Conservation (phyloP, 2,797 vertebrate species). For the Apogon talboti region DNA sequence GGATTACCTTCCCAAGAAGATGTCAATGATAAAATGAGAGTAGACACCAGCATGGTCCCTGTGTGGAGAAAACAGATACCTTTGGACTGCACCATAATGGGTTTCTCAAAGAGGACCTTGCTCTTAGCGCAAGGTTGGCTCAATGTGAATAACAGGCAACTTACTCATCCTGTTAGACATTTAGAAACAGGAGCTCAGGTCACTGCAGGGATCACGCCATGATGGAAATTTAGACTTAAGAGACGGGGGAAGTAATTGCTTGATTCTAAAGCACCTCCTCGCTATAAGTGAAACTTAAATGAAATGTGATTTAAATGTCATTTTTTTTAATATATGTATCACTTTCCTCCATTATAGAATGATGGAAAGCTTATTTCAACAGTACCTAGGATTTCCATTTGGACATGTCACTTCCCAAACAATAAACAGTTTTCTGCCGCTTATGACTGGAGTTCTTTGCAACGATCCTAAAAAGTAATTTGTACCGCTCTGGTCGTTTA, state of each 20-base stretch:
- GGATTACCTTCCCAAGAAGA: slow-evolving; percentile 61
- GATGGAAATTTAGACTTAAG: slow-evolving; percentile 56
- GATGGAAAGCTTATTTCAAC: neutral
- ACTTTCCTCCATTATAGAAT: neutral
- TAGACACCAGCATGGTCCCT: slow-evolving; percentile 58
- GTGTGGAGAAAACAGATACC: slow-evolving; percentile 68
- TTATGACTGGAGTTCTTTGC: too few relatives aligned
- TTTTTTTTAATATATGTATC: neutral
- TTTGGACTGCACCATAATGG: slow-evolving; percentile 63
- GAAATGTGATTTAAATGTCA: slow-evolving; percentile 17
- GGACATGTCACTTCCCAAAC: too few relatives aligned
- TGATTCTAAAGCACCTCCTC: neutral
- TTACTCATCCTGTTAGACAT: slow-evolving; percentile 54
- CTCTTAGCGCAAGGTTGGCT: slow-evolving; percentile 62
- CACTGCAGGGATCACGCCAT: slow-evolving; percentile 44
- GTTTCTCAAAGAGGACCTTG: slow-evolving; percentile 55
- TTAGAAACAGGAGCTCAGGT: slow-evolving; percentile 62
- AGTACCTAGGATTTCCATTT: too few relatives aligned
- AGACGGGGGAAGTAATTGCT: slow-evolving; percentile 51
- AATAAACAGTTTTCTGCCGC: too few relatives aligned
- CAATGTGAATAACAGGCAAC: slow-evolving; percentile 66
- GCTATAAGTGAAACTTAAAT: slow-evolving; percentile 4
- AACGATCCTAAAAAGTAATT: too few relatives aligned
- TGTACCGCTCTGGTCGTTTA: too few relatives aligned
- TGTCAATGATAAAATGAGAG: slow-evolving; percentile 68